phyloP scores from a whole-genome alignment of 2,888 invertebrate species.

The Drosophila anceps region DNA sequence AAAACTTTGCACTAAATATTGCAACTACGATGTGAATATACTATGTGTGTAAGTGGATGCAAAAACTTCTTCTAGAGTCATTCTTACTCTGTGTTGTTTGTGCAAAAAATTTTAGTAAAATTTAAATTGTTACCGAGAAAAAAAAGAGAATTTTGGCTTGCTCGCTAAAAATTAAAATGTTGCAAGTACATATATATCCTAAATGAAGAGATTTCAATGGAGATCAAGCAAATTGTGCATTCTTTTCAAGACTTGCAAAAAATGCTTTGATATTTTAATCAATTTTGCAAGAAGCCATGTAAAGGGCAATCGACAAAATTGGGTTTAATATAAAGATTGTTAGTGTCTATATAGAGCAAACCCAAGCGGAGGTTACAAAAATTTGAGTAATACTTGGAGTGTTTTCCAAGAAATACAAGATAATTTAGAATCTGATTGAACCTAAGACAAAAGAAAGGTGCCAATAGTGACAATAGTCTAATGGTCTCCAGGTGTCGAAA shows the following conservation, averaged over 20 bases:
- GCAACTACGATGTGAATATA: constrained; percentile 12
- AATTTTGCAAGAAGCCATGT: neutral
- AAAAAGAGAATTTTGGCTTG: constrained; percentile 5
- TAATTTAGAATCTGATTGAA: neutral
- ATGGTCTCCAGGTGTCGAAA: neutral
- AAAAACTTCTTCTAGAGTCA: constrained; percentile 43
- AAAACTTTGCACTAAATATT: constrained; percentile 65
- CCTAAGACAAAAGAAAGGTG: neutral
- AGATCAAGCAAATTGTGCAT: neutral
- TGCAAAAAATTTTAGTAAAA: constrained; percentile 1
- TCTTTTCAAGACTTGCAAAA: neutral
- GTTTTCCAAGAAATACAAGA: neutral
- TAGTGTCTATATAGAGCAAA: neutral
- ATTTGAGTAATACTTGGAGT: neutral
- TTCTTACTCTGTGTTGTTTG: constrained; percentile 12
- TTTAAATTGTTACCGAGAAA: neutral
- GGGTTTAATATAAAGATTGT: neutral
- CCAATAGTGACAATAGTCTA: neutral
- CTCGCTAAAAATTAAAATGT: neutral
- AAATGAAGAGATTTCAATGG: neutral
- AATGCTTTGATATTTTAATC: neutral
- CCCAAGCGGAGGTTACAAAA: no score
- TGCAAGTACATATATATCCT: neutral
- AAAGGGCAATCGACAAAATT: neutral
- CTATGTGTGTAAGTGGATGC: constrained; percentile 22